These are phyloP conservation scores for Lathronympha strigana DNA, from an alignment of 2,888 invertebrate species.

Conservation along the genomic window DNA sequence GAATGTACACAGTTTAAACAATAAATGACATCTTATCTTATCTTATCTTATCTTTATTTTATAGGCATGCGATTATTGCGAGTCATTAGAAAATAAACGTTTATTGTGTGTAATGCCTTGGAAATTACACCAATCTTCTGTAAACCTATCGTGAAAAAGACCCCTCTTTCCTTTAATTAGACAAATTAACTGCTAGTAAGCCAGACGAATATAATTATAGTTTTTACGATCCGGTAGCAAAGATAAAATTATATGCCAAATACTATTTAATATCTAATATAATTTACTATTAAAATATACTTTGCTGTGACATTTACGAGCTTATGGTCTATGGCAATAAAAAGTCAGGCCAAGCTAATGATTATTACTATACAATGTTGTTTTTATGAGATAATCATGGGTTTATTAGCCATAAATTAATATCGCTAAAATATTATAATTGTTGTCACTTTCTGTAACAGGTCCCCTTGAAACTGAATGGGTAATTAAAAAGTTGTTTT, in stretches of 20 bases:
- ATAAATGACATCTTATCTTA: too few relatives aligned
- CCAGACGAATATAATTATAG: conserved; percentile 11
- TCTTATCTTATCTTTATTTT: too few relatives aligned
- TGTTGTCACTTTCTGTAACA: conserved; percentile 32
- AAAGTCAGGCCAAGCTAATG: conserved; percentile 52
- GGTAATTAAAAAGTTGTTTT: conserved; percentile 18
- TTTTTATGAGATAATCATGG: conserved; percentile 46
- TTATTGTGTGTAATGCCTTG: background rate
- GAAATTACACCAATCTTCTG: background rate
- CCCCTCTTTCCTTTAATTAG: conserved; percentile 14
- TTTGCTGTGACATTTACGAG: conserved; percentile 58
- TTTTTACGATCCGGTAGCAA: conserved; percentile 37
- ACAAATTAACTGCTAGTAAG: conserved; percentile 22
- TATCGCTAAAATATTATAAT: conserved; percentile 40
- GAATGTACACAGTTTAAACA: too few relatives aligned
- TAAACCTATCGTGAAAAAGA: background rate
- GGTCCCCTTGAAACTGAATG: conserved; percentile 6
- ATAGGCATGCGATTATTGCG: too few relatives aligned
- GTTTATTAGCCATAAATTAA: conserved; percentile 41
- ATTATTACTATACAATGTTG: conserved; percentile 58
- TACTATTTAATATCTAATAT: conserved; percentile 46
- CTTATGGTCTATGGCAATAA: conserved; percentile 51
- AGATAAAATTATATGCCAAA: conserved; percentile 41
- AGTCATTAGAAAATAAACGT: background rate
- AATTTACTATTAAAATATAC: conserved; percentile 62